Conservation (phyloP, 2,113 vertebrate genomes). For the Ceyx cyanopectus region DNA sequence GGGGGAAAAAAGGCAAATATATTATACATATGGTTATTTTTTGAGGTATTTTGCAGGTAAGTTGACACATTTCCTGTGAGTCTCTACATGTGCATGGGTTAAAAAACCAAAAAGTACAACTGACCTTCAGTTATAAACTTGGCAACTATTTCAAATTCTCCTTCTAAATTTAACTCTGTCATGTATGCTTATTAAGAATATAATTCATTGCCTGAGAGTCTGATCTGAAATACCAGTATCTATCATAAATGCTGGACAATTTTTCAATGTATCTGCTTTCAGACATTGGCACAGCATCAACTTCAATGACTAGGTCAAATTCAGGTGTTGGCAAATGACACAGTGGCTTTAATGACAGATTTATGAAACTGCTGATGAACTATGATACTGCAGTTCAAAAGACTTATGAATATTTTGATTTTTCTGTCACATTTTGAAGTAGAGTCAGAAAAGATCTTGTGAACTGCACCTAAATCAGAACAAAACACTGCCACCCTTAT, state of each 20-base stretch:
- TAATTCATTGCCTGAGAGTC: constrained; percentile 52
- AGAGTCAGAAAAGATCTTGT: constrained; percentile 38
- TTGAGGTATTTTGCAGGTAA: constrained; percentile 11
- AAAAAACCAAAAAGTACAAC: constrained; percentile 12
- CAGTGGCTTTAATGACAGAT: constrained; percentile 20
- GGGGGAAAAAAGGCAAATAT: neutral
- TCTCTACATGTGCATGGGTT: neutral
- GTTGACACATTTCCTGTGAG: neutral
- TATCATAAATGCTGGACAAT: constrained; percentile 53
- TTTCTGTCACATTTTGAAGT: constrained; percentile 37
- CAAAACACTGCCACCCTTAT: constrained; percentile 18
- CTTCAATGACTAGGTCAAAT: constrained; percentile 69
- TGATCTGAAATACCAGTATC: constrained; percentile 57
- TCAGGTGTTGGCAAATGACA: constrained; percentile 52
- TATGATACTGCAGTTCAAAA: neutral
- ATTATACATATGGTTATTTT: constrained; percentile 13
- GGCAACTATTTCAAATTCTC: constrained; percentile 53
- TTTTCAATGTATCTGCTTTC: constrained; percentile 68
- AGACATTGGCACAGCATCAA: constrained; percentile 54
- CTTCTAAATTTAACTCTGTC: constrained; percentile 77
- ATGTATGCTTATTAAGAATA: constrained; percentile 60
- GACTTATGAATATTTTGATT: constrained; percentile 2
- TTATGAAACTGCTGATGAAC: neutral
- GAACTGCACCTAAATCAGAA: constrained; percentile 56
- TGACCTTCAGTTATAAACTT: constrained; percentile 73